Base-by-base conservation (phyloP, 2,797 vertebrate genomes). In the Bryconaethiops microstoma region DNA sequence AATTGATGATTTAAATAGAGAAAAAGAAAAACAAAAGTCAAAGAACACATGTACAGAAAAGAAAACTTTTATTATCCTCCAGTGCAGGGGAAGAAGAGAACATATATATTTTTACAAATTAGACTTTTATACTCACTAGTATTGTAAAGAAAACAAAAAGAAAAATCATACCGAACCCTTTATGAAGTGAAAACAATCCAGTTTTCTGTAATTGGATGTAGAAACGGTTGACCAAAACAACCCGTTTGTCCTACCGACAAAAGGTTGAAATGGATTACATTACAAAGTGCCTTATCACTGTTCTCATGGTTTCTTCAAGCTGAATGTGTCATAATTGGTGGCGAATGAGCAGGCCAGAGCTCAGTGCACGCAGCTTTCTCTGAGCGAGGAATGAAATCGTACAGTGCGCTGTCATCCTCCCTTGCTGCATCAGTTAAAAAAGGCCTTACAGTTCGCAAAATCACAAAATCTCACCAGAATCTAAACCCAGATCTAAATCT, bases 201-300 rank as follows among this genome's bases (percentile, higher is more conserved):
- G 93, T 95, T 96, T 95, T 88, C 94, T 93, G 93, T 92, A 94
- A 92, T 93, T 94, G 93, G 94, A 95, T 94, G 93, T 94, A 95
- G 92, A 96, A 93, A 93, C 92, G 94, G 93, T 95, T 95, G 95
- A 96, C 96, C 96, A 96, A 96, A 96, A 96, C 93, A 95, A 94
- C 94, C 95, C 95, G 95, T 95, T 92, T 90, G 93, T 92, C 94
- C 91, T 92, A 91, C 92, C 93, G 93, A 95, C 54, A 70, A 68
- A 25, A 50, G 75, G 76, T 95, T 93, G 94, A 95, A 95, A 94
- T 91, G 80, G 73, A 84, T n/a, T 80, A 94, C 94, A 94, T 93
- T 92, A 94, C 92, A 91, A 96, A 97, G 96, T 97, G 96, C 96
- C 96, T 96, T 96, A 95, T 95, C 94, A 94, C 89, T 63, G 74